Base-by-base conservation (phyloP, 1,140 invertebrate genomes). In the Drosophila setifemur region DNA sequence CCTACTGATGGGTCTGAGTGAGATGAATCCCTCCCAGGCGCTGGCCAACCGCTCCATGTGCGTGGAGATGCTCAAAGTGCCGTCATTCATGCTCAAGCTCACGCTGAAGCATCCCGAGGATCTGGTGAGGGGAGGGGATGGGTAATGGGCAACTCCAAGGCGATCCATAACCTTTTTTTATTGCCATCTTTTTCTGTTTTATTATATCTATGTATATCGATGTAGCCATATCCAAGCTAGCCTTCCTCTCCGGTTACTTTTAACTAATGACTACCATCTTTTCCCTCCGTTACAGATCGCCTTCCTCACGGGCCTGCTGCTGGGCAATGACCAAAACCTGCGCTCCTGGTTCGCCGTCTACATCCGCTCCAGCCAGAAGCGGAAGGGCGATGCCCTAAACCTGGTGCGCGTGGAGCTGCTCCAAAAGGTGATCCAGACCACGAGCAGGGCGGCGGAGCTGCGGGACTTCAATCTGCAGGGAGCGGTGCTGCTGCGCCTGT, bases 301-400 rank as follows among this genome's bases (percentile, higher is more conserved):
- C 7, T 99, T 98, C 91, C 93, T 98, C 16, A 97, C 96, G 44
- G 97, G 97, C 5, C 91, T 99, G 25, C 91, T 99, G 48, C 92
- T 98, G 23, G 97, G 97, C 11, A 97, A 95, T 87, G 97, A 99
- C 91, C 95, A 97, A 81, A 94, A 94, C 68, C 94, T 97, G 0
- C 93, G 97, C 75, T 95, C 94, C 58, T 99, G 97, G 97, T 98
- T 99, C 90, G 96, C 96, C 0, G 93, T 95, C 75, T 99, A 97
- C 88, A 94, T 98, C 26, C 94, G 97, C 70, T 96, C 95, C 85
- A 96, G 96, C 2, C 97, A 98, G 83, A 98, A 98, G 92, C 92
- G 95, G 39, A 97, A 96, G 88, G 93, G 94, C 18, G 96, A 97
- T 86, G 92, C 37, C 92, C 93, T 70, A 92, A 94, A 23, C 94